Conservation (phyloP, 2,797 vertebrate species). For the Gila robusta region DNA sequence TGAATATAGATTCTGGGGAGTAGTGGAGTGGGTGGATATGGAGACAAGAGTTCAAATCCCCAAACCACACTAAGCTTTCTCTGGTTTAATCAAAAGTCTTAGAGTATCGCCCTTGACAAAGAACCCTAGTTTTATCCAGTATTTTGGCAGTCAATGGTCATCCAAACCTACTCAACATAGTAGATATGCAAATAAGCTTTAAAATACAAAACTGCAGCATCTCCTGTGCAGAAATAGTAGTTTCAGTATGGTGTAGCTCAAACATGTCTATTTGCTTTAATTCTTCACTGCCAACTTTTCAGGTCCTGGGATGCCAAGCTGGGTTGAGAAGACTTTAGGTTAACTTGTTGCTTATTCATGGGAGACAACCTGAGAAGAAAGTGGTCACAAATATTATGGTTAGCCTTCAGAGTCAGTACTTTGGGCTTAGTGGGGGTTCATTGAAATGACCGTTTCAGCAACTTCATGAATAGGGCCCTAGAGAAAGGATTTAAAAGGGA, state of each 20-base stretch:
- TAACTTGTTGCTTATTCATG: conserved; percentile 70
- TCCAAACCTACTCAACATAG: conserved; percentile 65
- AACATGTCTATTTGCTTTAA: conserved; percentile 58
- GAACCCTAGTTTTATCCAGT: neutral
- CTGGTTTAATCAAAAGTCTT: conserved; percentile 26
- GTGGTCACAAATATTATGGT: conserved; percentile 48
- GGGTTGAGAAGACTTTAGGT: conserved; percentile 62
- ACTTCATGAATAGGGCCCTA: conserved; percentile 73
- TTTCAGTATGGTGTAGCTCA: conserved; percentile 29
- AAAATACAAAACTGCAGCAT: conserved; percentile 57
- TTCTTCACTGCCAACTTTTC: conserved; percentile 16
- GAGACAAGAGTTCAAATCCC: conserved; percentile 49
- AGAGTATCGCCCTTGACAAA: conserved; percentile 16
- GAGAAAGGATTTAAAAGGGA: conserved; percentile 69
- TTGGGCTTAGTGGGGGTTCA: conserved; percentile 59
- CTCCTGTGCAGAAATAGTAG: conserved; percentile 42
- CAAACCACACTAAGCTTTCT: conserved; percentile 53
- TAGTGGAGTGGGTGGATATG: conserved; percentile 32
- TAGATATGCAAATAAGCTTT: conserved; percentile 58
- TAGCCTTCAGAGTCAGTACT: conserved; percentile 45
- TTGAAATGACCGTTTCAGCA: conserved; percentile 67
- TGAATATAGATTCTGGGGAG: conserved; percentile 66
- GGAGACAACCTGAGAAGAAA: conserved; percentile 72
- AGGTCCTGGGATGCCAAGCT: conserved; percentile 23
- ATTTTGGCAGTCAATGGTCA: conserved; percentile 49